Evolutionary conservation across 35 echinoderm and acorn worm species (phyloP), one percentile per base, ranked within the genome.

Genomic region (Apostichopus californicus): DNA sequence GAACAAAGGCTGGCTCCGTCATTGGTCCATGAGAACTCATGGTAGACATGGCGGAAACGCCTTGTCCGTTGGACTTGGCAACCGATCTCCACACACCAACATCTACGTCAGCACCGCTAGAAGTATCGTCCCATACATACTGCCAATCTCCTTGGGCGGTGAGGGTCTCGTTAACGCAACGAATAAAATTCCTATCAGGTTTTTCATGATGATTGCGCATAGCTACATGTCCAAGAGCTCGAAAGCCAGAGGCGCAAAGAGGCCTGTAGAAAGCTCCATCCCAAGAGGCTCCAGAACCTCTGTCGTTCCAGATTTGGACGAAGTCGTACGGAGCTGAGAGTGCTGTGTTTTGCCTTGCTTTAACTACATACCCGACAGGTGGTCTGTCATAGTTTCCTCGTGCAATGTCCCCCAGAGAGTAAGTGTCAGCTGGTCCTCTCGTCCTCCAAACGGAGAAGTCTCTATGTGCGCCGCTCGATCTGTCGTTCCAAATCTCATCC

Each of bases 261-360:
- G 86, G 86, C 23, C 14, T 71, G 8, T 66, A 89, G 57, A 89
- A 89, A 14, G 53, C 64, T 3, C 60, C 86, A 72, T 72, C 63
- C 15, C 12, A 13, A 72, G 5, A 18, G 4, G 57, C 86, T 89
- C 61, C 23, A 5, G 86, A 89, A 9, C 86, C 86, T 18, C 17
- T 8, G 15, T 89, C 86, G 2, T 72, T 72, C 86, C 86, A 89
- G 21, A 89, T 17, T 89, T 89, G 21, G 9, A 9, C 15, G 63
- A 89, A 89, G 14, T 89, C 86, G 15, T 72, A 28, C 1, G 86
- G 86, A 5, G 57, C 22, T 18, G 6, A 7, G 10, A 89, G 52
- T 1, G 60, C 28, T 22, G n/a, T 53, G 17, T 72, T 22, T 26
- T 72, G 54, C 6, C 12, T 21, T 24, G 60, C 57, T 20, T 63